A percentile compares a stretch with the other conserved stretches of the same genome.
phyloP scores from a whole-genome alignment of 2,113 vertebrate genomes.

The Machaerirhynchus nigripectus region DNA sequence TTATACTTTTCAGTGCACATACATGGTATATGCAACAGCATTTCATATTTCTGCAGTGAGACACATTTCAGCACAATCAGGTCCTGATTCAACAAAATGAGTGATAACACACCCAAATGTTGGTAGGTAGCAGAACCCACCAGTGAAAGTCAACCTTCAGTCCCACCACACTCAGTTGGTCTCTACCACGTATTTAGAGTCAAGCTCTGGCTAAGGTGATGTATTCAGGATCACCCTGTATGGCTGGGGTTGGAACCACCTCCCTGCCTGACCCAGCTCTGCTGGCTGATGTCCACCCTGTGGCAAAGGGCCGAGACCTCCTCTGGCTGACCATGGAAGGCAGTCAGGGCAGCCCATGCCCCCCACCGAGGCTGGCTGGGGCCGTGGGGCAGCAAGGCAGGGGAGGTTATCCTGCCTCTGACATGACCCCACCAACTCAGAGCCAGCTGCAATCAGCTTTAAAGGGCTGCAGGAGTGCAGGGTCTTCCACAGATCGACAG shows the following conservation, averaged over 20 bases:
- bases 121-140: background rate
- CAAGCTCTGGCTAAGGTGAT: background rate
- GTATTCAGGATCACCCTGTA: background rate
- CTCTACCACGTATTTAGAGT: background rate
- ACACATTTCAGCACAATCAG: background rate
- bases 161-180: background rate
- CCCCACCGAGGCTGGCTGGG: background rate
- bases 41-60: background rate
- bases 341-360: background rate
- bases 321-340: background rate
- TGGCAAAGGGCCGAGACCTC: background rate
- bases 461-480: background rate
- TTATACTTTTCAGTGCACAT: background rate
- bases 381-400: background rate
- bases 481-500: background rate
- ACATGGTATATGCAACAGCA: background rate
- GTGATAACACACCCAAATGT: accelerated
- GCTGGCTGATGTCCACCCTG: background rate
- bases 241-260: background rate
- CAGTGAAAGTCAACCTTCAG: background rate
- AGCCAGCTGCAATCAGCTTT: accelerated
- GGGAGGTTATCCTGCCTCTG: background rate
- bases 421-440: accelerated
- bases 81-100: background rate
- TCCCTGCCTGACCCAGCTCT: background rate